Evolutionary conservation across 1,140 invertebrate species (phyloP), one percentile per base, ranked within the genome.

Genomic region (Drosophila novamexicana): DNA sequence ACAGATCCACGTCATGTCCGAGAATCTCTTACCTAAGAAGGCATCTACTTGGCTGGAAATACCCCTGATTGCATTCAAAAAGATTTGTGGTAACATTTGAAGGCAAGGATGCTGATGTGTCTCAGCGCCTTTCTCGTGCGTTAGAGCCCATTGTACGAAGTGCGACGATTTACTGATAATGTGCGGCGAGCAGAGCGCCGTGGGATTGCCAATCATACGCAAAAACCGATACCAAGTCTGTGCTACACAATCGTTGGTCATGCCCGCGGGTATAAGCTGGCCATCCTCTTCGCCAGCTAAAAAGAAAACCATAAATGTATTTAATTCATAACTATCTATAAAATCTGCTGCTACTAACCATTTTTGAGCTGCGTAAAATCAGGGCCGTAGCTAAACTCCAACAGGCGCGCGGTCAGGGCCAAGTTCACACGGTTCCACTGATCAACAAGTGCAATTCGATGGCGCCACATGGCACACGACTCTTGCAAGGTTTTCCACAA

Each of bases 361-460:
- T 97, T 96, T 93, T 96, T 97, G 75, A 98, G 93, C 85, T 96
- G 95, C 0, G 97, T 97, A 93, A 97, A 98, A 45, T 95, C 93
- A 10, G 96, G 95, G 1, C 97, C 97, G 93, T 98, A 98, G 95
- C 98, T 97, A 88, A 98, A 96, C 70, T 95, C 94, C 5, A 99
- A 93, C 18, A 99, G 93, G 54, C 96, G 94, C 10, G 96, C 95
- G 0, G 98, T 98, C 8, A 99, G 94, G 0, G 96, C 96, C 22
- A 98, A 93, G 93, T 98, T 98, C 10, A 98, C 96, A 56, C 97
- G 94, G 92, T 98, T 97, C 98, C 98, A 99, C 92, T 99, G 98
- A 91, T 98, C 96, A 7, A 99, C 95, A 1, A 99, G 94, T 45
- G 97, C 97, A 50, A 97, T 94, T 68, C 98, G 95, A 93, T 99